Percentiles rank a stretch among this genome's conserved stretches.
phyloP scores from a whole-genome alignment of 2,113 vertebrate species.

The Polyodon spathula region DNA sequence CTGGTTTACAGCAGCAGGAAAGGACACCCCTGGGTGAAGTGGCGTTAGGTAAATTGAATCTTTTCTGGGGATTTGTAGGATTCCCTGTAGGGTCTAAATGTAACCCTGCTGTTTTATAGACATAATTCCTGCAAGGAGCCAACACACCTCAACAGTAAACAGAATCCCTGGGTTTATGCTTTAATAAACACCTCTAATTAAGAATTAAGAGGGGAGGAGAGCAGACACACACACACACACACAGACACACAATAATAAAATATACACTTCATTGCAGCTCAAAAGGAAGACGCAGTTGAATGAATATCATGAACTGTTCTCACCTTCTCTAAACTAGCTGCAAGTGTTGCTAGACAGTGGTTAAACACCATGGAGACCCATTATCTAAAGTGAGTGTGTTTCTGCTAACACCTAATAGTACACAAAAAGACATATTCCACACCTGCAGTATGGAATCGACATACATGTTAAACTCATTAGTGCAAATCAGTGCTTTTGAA shows the following conservation, averaged over 20 bases:
- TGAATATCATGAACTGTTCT: background rate
- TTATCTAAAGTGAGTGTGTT: background rate
- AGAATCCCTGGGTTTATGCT: background rate
- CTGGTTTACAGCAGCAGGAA: no score
- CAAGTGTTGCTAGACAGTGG: slow-evolving; percentile 33
- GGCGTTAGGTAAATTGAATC: no score
- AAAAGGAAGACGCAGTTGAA: background rate
- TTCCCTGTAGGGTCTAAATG: background rate
- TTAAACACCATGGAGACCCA: slow-evolving; percentile 7
- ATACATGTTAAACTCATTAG: no score
- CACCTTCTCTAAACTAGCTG: slow-evolving; percentile 20
- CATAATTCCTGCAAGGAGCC: slow-evolving; percentile 19
- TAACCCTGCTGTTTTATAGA: slow-evolving; percentile 1
- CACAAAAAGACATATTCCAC: background rate
- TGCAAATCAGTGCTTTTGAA: no score
- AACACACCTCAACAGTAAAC: slow-evolving; percentile 21
- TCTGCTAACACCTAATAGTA: background rate
- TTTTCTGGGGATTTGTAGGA: no score
- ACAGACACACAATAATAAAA: background rate
- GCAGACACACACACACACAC: slow-evolving; percentile 30
- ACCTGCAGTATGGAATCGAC: background rate
- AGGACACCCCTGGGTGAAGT: no score
- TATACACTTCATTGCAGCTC: slow-evolving; percentile 2
- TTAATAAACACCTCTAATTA: slow-evolving; percentile 19
- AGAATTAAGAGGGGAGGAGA: slow-evolving; percentile 22